Evolutionary conservation across 2,888 invertebrate genomes (phyloP).

Genomic region (Acronicta alni): DNA sequence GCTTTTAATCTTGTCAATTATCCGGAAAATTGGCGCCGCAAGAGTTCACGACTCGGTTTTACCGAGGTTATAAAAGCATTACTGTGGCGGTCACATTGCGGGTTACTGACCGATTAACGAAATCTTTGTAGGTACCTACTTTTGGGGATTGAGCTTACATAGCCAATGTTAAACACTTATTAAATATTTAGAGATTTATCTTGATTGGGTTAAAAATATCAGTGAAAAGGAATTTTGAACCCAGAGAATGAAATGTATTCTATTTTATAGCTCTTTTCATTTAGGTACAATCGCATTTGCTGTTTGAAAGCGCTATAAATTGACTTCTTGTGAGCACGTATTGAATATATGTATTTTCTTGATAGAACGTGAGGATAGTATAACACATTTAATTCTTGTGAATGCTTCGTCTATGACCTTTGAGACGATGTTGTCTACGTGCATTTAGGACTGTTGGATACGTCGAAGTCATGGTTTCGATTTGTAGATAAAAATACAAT

Average conservation of each 20-base stretch:
- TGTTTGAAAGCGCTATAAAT: conserved; percentile 27
- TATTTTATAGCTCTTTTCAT: conserved; percentile 28
- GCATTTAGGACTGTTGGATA: too few relatives aligned
- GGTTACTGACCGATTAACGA: conserved; percentile 27
- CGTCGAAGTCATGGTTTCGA: too few relatives aligned
- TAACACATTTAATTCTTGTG: conserved; percentile 1
- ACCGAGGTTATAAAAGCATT: conserved; percentile 59
- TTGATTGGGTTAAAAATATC: conserved; percentile 12
- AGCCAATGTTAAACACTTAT: conserved; percentile 14
- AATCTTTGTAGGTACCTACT: conserved; percentile 22
- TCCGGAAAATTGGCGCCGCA: conserved; percentile 72
- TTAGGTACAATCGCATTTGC: conserved; percentile 22
- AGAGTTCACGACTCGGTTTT: conserved; percentile 56
- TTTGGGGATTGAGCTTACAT: conserved; percentile 17
- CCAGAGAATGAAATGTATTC: conserved; percentile 24
- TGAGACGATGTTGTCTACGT: conserved; percentile 1
- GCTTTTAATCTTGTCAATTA: conserved; percentile 81
- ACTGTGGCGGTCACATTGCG: conserved; percentile 35
- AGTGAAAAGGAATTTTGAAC: conserved; percentile 24
- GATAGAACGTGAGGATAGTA: conserved; percentile 25
- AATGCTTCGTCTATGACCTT: conserved; percentile 1
- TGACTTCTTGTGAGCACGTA: conserved; percentile 29
- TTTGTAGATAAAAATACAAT: too few relatives aligned
- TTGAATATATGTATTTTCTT: conserved; percentile 24
- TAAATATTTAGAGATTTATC: conserved; percentile 1